phyloP scores from a whole-genome alignment of 2,888 invertebrate species.

The Tuta absoluta region DNA sequence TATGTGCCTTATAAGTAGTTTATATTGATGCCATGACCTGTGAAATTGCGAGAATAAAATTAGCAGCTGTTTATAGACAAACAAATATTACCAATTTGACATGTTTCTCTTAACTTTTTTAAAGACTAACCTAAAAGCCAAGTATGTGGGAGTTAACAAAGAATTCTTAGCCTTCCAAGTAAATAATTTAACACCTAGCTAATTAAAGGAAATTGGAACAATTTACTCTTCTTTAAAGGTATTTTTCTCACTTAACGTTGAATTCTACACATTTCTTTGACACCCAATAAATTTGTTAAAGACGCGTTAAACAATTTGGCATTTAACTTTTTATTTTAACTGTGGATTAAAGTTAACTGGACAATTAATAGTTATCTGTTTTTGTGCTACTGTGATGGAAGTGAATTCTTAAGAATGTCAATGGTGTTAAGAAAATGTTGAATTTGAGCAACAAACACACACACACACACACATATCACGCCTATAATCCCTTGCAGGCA shows the following conservation, averaged over 20 bases:
- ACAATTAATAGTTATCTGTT: conserved; percentile 29
- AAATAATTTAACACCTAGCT: not conserved
- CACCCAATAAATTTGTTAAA: conserved; percentile 19
- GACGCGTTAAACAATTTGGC: conserved; percentile 20
- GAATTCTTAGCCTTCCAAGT: not conserved
- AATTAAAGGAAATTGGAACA: conserved; percentile 1
- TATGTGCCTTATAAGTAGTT: too few species aligned
- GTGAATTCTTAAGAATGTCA: conserved; percentile 33
- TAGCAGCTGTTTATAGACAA: too few species aligned
- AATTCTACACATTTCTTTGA: conserved; percentile 18
- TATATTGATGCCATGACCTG: too few species aligned
- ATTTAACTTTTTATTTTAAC: conserved; percentile 27
- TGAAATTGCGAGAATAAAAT: too few species aligned
- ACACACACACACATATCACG: too few species aligned
- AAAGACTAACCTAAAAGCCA: too few species aligned
- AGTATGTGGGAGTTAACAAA: not conserved
- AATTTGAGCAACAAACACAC: conserved; percentile 23
- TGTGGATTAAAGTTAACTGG: conserved; percentile 24
- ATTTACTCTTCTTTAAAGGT: not conserved
- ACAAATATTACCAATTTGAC: too few species aligned
- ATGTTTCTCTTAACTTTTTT: too few species aligned
- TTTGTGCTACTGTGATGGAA: conserved; percentile 32
- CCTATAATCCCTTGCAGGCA: too few species aligned
- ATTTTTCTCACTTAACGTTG: not conserved
- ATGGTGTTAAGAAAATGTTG: conserved; percentile 24